Evolutionary conservation across 2,797 vertebrate species (phyloP).

Genomic region (Lagodon rhomboides): DNA sequence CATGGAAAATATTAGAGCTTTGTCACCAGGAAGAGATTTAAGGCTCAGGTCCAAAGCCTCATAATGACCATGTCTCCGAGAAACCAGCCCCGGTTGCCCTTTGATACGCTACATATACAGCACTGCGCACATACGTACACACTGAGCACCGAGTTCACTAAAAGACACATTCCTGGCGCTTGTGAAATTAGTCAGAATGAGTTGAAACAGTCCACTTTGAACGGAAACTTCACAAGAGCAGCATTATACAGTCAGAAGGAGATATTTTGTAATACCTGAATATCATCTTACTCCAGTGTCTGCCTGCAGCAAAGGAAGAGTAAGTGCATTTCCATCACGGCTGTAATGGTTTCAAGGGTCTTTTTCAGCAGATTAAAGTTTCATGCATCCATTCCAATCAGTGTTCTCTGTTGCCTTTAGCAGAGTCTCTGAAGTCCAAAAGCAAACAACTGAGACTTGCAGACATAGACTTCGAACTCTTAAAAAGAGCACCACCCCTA

Average conservation of each 20-base stretch:
- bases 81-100: constrained; percentile 70
- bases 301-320: constrained; percentile 45
- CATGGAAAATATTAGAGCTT: constrained; percentile 85
- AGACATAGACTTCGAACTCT: constrained; percentile 44
- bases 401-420: constrained; percentile 11
- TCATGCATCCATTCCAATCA: constrained; percentile 42
- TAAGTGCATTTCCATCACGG: constrained; percentile 44
- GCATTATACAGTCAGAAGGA: constrained; percentile 11
- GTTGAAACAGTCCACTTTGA: constrained; percentile 8
- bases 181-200: neutral
- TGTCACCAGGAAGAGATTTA: constrained; percentile 84
- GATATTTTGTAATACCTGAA: constrained; percentile 60
- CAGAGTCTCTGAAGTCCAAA: constrained; percentile 34
- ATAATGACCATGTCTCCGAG: constrained; percentile 81
- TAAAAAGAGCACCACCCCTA: constrained; percentile 60
- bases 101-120: constrained; percentile 60
- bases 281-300: constrained; percentile 58
- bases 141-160: constrained; percentile 10
- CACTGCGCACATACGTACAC: constrained; percentile 43
- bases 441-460: constrained; percentile 59
- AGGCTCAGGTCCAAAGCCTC: constrained; percentile 83
- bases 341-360: constrained; percentile 30
- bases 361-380: constrained; percentile 42
- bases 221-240: constrained; percentile 6
- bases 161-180: constrained; percentile 33